Percentiles rank a stretch among this genome's conserved stretches.
Conservation (phyloP, 2,113 vertebrate genomes). For the Naja naja region DNA sequence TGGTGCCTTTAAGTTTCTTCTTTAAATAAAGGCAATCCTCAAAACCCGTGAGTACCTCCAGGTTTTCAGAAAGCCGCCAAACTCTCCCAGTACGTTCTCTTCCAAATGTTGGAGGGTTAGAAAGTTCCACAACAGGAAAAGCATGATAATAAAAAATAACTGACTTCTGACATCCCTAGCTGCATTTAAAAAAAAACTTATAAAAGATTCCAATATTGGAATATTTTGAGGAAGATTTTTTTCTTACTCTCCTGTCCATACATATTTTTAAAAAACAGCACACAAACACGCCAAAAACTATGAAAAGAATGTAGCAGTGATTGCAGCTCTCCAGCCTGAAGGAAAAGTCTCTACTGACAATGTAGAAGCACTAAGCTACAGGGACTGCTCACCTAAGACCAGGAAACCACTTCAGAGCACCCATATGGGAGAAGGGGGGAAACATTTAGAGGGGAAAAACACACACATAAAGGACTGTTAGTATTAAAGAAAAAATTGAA, state of each 20-base stretch:
- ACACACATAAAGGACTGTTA: conserved; percentile 7
- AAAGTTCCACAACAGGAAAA: neutral
- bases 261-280: neutral
- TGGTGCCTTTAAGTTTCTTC: neutral
- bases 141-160: neutral
- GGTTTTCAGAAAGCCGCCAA: neutral
- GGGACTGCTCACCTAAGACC: conserved; percentile 33
- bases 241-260: neutral
- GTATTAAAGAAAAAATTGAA: conserved; percentile 39
- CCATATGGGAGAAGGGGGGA: neutral
- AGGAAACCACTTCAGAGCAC: conserved; percentile 48
- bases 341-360: neutral
- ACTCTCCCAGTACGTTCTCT: neutral
- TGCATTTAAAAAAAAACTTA: neutral
- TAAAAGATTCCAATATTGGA: neutral
- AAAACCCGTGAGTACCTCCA: neutral
- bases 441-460: conserved; percentile 16
- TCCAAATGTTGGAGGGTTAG: neutral
- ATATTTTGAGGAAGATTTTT: neutral
- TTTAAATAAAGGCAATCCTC: neutral
- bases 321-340: neutral
- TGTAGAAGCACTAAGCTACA: neutral
- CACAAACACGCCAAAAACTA: neutral
- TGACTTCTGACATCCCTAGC: neutral
- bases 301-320: neutral